These are phyloP conservation scores for Mamestra configurata DNA, from an alignment of 1,140 invertebrate genomes.

Conservation along the genomic window DNA sequence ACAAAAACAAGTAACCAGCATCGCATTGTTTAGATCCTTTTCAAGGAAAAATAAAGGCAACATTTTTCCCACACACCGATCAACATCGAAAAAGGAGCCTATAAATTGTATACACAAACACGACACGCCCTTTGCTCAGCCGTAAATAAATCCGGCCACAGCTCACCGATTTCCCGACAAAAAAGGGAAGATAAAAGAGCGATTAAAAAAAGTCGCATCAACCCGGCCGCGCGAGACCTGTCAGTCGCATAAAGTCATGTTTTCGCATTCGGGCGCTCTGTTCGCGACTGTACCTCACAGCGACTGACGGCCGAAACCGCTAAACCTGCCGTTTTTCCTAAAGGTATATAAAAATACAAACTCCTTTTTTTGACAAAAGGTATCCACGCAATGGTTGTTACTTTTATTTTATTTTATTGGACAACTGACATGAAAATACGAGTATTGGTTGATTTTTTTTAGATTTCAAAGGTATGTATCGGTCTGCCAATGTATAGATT, in stretches of 20 bases:
- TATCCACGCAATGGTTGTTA: background rate
- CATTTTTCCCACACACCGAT: slow-evolving; percentile 23
- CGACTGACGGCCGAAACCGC: background rate
- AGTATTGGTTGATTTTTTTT: background rate
- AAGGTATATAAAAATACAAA: slow-evolving; percentile 39
- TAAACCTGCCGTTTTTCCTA: slow-evolving; percentile 17
- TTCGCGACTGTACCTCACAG: background rate
- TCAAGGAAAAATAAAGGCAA: slow-evolving; percentile 9
- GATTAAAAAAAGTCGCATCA: slow-evolving; percentile 47
- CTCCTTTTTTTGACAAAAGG: background rate
- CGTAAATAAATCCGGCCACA: slow-evolving; percentile 43
- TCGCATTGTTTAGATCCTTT: slow-evolving; percentile 6
- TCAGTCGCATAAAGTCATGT: slow-evolving; percentile 49
- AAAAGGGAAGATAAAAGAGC: slow-evolving; percentile 41
- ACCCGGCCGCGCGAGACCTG: slow-evolving; percentile 37
- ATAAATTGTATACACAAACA: slow-evolving; percentile 38
- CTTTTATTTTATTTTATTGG: slow-evolving; percentile 19
- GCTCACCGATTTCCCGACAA: slow-evolving; percentile 37
- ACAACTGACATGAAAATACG: slow-evolving; percentile 11
- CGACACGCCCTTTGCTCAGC: slow-evolving; percentile 20
- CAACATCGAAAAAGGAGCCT: slow-evolving; percentile 26
- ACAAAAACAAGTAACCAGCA: background rate
- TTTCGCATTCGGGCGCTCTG: slow-evolving; percentile 12
- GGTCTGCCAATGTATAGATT: background rate
- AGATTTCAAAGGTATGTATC: background rate